phyloP scores from a whole-genome alignment of 2,113 vertebrate genomes.

The Corythoichthys intestinalis region DNA sequence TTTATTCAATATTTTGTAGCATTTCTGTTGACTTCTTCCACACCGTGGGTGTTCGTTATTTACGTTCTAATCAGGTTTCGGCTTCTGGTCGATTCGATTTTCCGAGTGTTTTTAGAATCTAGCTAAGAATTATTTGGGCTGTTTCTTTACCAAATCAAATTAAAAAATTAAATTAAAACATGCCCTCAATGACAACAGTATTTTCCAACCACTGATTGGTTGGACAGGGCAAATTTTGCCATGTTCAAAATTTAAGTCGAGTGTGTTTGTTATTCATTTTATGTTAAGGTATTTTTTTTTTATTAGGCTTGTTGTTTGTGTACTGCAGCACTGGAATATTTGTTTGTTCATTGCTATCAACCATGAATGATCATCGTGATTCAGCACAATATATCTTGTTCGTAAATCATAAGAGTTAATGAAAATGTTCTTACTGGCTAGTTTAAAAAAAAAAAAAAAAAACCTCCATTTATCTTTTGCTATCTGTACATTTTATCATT shows the following conservation, averaged over 20 bases:
- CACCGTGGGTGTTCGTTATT: no score
- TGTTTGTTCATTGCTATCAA: background rate
- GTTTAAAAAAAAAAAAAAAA: background rate
- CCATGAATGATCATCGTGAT: background rate
- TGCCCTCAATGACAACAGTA: background rate
- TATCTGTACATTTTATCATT: background rate
- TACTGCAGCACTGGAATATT: background rate
- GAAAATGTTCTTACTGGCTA: constrained; percentile 15
- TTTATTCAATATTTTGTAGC: background rate
- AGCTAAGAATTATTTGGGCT: no score
- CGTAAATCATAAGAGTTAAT: constrained; percentile 38
- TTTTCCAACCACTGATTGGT: background rate
- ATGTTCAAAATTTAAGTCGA: no score
- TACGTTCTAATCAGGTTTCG: no score
- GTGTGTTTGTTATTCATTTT: no score
- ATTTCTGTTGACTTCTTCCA: no score
- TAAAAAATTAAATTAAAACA: no score
- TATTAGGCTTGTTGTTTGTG: no score
- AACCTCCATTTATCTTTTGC: background rate
- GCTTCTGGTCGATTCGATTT: no score
- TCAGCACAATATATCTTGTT: constrained; percentile 9
- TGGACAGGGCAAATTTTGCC: background rate
- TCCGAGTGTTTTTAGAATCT: no score
- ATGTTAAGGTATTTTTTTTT: no score
- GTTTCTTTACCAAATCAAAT: background rate